These are phyloP conservation scores for Strigamia maritima DNA, from an alignment of 2,888 invertebrate genomes.

Conservation along the genomic window DNA sequence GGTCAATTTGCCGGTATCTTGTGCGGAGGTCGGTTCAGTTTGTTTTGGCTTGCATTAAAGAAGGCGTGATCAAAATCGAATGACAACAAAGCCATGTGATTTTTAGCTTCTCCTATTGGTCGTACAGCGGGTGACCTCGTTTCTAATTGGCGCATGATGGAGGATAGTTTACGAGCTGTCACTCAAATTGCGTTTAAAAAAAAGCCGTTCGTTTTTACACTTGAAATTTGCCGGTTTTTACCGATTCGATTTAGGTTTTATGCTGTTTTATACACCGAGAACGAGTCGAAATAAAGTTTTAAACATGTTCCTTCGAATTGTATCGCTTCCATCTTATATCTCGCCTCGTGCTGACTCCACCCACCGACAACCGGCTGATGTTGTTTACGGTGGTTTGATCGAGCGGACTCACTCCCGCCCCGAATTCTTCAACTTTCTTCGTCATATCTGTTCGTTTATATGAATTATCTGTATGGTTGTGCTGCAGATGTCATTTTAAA, in stretches of 20 bases:
- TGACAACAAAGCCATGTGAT: constrained; percentile 69
- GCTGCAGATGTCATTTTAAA: not conserved
- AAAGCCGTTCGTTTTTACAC: not conserved
- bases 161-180: constrained; percentile 37
- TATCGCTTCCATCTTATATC: not conserved
- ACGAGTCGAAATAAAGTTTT: not conserved
- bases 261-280: not conserved
- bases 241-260: not conserved
- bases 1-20: constrained; percentile 32
- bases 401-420: constrained; percentile 1
- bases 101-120: constrained; percentile 54
- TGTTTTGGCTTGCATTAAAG: constrained; percentile 38
- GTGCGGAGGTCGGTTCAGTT: constrained; percentile 14
- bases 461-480: not conserved
- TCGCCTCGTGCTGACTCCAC: constrained; percentile 18
- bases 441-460: not conserved
- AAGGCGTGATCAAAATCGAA: constrained; percentile 59
- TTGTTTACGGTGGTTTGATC: constrained; percentile 17
- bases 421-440: not conserved
- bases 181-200: not conserved
- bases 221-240: not conserved
- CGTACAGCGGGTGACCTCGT: constrained; percentile 58
- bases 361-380: constrained; percentile 34
- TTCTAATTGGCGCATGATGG: constrained; percentile 55
- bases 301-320: not conserved